These are phyloP conservation scores for Trematocara zebra DNA, from an alignment of 2,113 vertebrate species.

Conservation along the genomic window DNA sequence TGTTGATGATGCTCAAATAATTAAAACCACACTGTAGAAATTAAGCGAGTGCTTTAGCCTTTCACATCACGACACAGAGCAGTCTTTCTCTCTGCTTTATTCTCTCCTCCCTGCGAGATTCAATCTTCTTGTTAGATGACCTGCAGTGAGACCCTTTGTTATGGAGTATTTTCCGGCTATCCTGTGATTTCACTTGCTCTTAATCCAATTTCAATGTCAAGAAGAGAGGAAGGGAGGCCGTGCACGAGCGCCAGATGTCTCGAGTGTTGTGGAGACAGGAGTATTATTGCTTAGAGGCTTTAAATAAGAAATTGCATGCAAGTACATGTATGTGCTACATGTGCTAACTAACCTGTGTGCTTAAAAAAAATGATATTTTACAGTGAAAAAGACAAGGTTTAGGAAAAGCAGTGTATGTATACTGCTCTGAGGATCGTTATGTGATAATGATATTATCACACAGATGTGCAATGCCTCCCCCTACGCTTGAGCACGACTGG, in stretches of 20 bases:
- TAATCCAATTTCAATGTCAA: constrained; percentile 51
- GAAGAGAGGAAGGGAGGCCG: constrained; percentile 10
- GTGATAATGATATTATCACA: constrained; percentile 26
- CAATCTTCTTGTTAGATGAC: constrained; percentile 53
- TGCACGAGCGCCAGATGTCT: constrained; percentile 33
- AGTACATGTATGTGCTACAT: neutral
- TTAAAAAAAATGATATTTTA: neutral
- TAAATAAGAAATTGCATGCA: neutral
- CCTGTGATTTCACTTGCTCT: constrained; percentile 67
- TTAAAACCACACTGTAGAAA: constrained; percentile 24
- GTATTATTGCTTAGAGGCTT: neutral
- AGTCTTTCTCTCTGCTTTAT: constrained; percentile 9
- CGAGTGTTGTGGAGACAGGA: neutral
- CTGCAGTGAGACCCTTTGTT: constrained; percentile 36
- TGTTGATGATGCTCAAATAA: constrained; percentile 18
- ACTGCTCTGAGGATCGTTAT: constrained; percentile 11
- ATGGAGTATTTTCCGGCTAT: constrained; percentile 25
- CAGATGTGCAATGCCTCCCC: constrained; percentile 17
- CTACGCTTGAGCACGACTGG: neutral
- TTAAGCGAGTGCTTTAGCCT: neutral
- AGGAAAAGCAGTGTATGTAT: neutral
- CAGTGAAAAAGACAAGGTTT: neutral
- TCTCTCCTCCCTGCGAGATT: constrained; percentile 31
- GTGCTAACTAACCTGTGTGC: neutral
- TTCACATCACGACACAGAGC: constrained; percentile 14